Evolutionary conservation across 2,888 invertebrate genomes (phyloP), one percentile per base, ranked within the genome.

Genomic region (Entomobrya multifasciata): DNA sequence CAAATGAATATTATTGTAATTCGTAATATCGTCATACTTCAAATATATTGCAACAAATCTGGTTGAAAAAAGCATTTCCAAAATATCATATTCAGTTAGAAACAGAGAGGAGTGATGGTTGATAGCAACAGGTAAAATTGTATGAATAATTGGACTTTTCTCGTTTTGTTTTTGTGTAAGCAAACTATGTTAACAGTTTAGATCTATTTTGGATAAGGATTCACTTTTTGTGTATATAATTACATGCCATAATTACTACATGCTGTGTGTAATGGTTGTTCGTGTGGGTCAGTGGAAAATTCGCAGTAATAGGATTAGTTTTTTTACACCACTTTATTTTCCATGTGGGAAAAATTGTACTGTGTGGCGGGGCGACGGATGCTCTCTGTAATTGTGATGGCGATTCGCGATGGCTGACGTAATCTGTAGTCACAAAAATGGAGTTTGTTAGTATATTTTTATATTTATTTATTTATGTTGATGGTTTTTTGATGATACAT

Each of bases 161-260:
- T 55, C 17, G n/a, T n/a, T n/a, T n/a, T n/a, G n/a, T n/a, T n/a
- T n/a, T n/a, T n/a, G n/a, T n/a, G n/a, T n/a, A n/a, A n/a, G n/a
- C n/a, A n/a, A n/a, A n/a, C n/a, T n/a, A 17, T 55, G 52, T 47
- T n/a, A 52, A 52, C 52, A 20, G 52, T 52, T 36, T 65, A 36
- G 41, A 41, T 36, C 65, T 65, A 8, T 0, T 17, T 36, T 41
- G 17, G n/a, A n/a, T 17, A 36, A 30, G 22, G 15, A 3, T 27
- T 2, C 30, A 6, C 1, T 65, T 15, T 4, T 60, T 25, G 17
- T 17, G 4, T 57, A 6, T 25, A 27, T n/a, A 62, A 62, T 62
- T 62, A 62, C 30, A 25, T 6, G 15, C 62, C 27, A 62, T 62
- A 62, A 62, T 62, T 62, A 62, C 27, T n/a, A 62, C n/a, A 62